phyloP scores from a whole-genome alignment of 2,797 vertebrate genomes.

The Chiroxiphia lanceolata region DNA sequence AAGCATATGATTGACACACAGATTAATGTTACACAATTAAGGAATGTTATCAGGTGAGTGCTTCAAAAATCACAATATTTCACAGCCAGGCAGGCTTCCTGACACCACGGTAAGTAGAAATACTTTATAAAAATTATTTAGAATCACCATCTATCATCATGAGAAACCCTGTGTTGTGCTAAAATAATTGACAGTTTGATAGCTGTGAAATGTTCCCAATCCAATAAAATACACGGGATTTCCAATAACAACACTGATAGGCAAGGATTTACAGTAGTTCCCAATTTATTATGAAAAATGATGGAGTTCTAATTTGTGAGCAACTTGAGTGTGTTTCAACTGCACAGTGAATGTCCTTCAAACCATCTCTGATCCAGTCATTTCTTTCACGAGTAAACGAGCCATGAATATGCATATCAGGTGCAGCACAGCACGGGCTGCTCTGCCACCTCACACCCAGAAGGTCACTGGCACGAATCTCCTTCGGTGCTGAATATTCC shows the following conservation, averaged over 20 bases:
- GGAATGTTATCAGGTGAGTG: slow-evolving; percentile 50
- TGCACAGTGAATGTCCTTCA: slow-evolving; percentile 41
- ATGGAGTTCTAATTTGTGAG: slow-evolving; percentile 31
- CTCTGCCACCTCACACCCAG: slow-evolving; percentile 51
- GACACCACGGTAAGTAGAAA: slow-evolving; percentile 59
- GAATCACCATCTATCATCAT: slow-evolving; percentile 55
- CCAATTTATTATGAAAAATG: slow-evolving; percentile 24
- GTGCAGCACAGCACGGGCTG: slow-evolving; percentile 39
- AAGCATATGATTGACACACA: slow-evolving; percentile 65
- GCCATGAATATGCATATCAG: slow-evolving; percentile 63
- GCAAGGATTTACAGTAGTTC: slow-evolving; percentile 12
- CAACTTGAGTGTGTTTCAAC: background rate
- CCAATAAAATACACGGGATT: slow-evolving; percentile 49
- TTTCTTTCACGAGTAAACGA: slow-evolving; percentile 51
- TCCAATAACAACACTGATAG: slow-evolving; percentile 9
- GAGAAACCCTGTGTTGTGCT: slow-evolving; percentile 44
- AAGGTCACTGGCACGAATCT: slow-evolving; percentile 61
- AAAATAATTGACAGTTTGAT: slow-evolving; percentile 64
- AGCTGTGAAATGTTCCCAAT: slow-evolving; percentile 51
- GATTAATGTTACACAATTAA: slow-evolving; percentile 70
- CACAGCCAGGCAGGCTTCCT: slow-evolving; percentile 53
- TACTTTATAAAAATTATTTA: slow-evolving; percentile 66
- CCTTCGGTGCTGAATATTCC: slow-evolving; percentile 24
- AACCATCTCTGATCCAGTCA: slow-evolving; percentile 33
- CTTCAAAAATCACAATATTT: slow-evolving; percentile 68